Evolutionary conservation across 2,113 vertebrate genomes (phyloP), one percentile per base, ranked within the genome.

Genomic region (Bubo blakistoni): DNA sequence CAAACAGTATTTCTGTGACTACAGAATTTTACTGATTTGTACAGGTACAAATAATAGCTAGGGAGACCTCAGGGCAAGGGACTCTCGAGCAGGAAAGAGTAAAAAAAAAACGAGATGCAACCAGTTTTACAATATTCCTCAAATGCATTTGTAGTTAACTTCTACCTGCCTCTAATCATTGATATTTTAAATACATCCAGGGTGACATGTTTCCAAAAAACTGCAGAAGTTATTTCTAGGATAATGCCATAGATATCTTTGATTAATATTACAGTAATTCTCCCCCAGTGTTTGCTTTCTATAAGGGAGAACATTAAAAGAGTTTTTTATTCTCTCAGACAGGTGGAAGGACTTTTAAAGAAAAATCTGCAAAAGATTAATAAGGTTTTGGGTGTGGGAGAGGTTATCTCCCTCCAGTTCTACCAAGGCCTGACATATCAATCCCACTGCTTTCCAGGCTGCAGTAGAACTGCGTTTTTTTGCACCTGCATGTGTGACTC

Each of bases 321-420:
- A 46, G 11, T 1, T 11, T 14, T 96, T 91, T 74, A 95, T 82
- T 94, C 66, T 94, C 63, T 95, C 92, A 95, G 91, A 86, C 81
- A 94, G 88, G 84, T 91, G 87, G 81, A 96, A 90, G 80, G 46
- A 95, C 58, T 81, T 95, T 76, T 77, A 82, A 67, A 92, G 94
- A 91, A 95, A 97, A 97, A 95, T 65, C 81, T 95, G 94, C 84
- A 95, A 97, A 93, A 73, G 38, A 88, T 91, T 92, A 83, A 25
- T 71, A 92, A 65, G 16, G 25, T 36, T 94, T 93, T 66, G 49
- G 49, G 18, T 77, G 40, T 54, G 16, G 46, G 47, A 87, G n/a
- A 82, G 22, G 26, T 19, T 77, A 74, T 82, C 89, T 92, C 40
- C 51, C 61, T 82, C 62, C 62, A 69, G 40, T 92, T 90, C 67